Evolutionary conservation across 2,797 vertebrate genomes (phyloP), one percentile per base, ranked within the genome.

Genomic region (Pristis pectinata): DNA sequence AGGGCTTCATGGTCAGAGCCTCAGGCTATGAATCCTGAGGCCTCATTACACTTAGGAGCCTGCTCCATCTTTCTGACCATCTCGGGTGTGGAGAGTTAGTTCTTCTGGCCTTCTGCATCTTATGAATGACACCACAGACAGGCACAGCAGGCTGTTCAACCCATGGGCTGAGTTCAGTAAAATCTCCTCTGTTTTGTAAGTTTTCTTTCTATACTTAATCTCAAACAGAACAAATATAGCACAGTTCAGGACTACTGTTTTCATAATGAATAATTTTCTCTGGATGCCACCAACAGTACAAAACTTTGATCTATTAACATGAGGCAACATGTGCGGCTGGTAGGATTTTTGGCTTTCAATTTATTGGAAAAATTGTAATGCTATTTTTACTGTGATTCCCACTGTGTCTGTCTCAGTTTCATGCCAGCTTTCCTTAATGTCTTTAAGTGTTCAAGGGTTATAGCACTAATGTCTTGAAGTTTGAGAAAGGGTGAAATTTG

Each of bases 191-290:
- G 34, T 34, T 53, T 34, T 87, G 83, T 56, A 87, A 59, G 11
- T 53, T 15, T 30, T 59, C 34, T 30, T 56, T 56, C 27, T 0
- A 87, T 13, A 87, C 49, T 85, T 56, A 34, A 34, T 27, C 56
- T 13, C 80, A 83, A 34, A 34, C 72, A 76, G 53, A 59, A 56
- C 24, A 85, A 85, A 85, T 56, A 24, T 49, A 15, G 53, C 53
- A 44, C 94, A 94, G 67, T 5, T 64, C 77, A 95, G 37, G 89
- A 89, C 95, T 76, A 94, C 87, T 72, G 94, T 37, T 95, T 95
- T 94, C 83, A 49, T 27, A 83, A 72, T 30, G 11, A 89, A 82
- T 37, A 94, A 82, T 91, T 95, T 94, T 94, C 89, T 95, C 74
- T 64, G 94, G 87, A 94, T 87, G 77, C 41, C 80, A 95, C 49